Base-by-base conservation (phyloP, 2,797 vertebrate genomes). In the Eutrigla gurnardus region DNA sequence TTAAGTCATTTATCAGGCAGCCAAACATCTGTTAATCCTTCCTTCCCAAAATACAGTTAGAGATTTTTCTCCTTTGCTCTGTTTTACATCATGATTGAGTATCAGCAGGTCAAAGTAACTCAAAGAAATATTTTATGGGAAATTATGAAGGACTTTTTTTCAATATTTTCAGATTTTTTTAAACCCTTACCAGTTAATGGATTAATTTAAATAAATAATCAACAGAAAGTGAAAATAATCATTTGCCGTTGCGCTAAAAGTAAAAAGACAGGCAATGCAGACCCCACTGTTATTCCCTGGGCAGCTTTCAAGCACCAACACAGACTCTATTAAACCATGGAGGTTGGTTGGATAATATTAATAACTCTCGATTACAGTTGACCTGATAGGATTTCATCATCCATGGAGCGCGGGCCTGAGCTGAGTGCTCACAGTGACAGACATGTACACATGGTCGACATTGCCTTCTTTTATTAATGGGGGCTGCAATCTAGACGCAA, bases 351-450 rank as follows among this genome's bases (percentile, higher is more conserved):
- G 91, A 89, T 87, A 86, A 90, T 94, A 93, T 93, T 93, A 93
- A 93, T 93, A 94, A 93, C 91, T 82, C 89, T 86, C 73, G 82
- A 92, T 94, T 94, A 92, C 93, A 93, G 90, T 86, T 88, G 91
- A 88, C 89, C 89, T 86, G 90, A 87, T 83, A 80, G 83, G 86
- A 91, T 94, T 93, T 94, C 93, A 93, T 93, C 93, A 93, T 91
- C 84, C 87, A 73, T 65, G 40, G 77, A 82, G 84, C 17, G 69
- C 77, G 75, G 73, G 84, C 86, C 76, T 70, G 78, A 87, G 85
- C 87, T 54, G 66, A 69, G 78, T 35, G 68, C 88, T 85, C 82
- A 84, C 79, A 52, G 76, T 82, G 91, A 92, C 80, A 83, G 88
- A 89, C 88, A 42, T 78, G 83, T 90, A 81, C 91, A 90, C 84